These are phyloP conservation scores for Euplexia lucipara DNA, from an alignment of 2,888 invertebrate species.

Conservation along the genomic window DNA sequence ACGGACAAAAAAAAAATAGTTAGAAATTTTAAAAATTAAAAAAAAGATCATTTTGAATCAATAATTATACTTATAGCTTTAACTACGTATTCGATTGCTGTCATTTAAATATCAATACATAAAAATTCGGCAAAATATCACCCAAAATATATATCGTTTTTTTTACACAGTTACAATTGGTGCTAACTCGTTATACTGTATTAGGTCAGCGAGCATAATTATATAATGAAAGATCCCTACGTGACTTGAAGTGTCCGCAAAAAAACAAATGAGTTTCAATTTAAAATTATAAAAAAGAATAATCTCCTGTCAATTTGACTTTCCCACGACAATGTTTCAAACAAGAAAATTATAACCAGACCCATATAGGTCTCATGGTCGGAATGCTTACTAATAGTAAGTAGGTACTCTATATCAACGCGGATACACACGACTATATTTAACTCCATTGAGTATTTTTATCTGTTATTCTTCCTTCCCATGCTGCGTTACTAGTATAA, in stretches of 20 bases:
- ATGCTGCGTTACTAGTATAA: conserved; percentile 1
- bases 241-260: background rate
- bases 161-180: too few species aligned
- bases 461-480: conserved; percentile 27
- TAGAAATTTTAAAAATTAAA: too few species aligned
- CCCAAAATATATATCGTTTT: too few species aligned
- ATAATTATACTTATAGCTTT: too few species aligned
- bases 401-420: background rate
- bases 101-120: too few species aligned
- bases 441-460: conserved; percentile 32
- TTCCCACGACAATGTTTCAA: background rate
- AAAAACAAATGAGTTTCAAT: conserved; percentile 10
- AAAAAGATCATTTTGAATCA: too few species aligned
- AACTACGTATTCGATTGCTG: too few species aligned
- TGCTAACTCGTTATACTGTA: too few species aligned
- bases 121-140: too few species aligned
- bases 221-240: background rate
- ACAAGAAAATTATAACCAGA: conserved; percentile 4
- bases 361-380: conserved; percentile 1
- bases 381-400: background rate
- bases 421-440: conserved; percentile 16
- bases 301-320: background rate
- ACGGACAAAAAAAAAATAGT: too few species aligned
- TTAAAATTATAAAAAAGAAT: background rate
- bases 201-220: too few species aligned